A percentile compares a stretch with the other conserved stretches of the same genome.
These are phyloP conservation scores for Platysternon megacephalum DNA, from an alignment of 2,113 vertebrate genomes.

Conservation along the genomic window DNA sequence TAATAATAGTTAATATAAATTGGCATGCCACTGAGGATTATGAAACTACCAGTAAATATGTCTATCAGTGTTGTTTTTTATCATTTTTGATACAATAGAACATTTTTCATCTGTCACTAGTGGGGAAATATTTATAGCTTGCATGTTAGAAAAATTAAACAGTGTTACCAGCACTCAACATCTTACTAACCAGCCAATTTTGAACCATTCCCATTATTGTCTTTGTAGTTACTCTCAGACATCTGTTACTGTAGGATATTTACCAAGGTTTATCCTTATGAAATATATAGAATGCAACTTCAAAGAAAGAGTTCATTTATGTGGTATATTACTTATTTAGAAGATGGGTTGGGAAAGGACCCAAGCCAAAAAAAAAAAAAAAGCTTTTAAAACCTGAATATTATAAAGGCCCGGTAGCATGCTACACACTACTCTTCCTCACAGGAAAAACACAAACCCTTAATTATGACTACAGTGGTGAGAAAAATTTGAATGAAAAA, in stretches of 20 bases:
- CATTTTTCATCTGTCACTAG: neutral
- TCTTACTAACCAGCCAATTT: neutral
- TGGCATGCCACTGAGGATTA: neutral
- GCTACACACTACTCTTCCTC: neutral
- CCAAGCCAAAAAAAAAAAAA: neutral
- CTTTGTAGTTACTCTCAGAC: neutral
- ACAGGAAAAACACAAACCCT: neutral
- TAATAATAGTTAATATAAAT: neutral
- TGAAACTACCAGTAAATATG: neutral
- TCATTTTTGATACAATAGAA: neutral
- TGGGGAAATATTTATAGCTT: neutral
- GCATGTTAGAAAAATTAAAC: neutral
- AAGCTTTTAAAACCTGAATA: neutral
- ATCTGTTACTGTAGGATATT: neutral
- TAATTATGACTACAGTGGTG: neutral
- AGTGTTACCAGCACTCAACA: neutral
- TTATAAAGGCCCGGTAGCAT: neutral
- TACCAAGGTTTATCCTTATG: neutral
- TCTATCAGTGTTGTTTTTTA: neutral
- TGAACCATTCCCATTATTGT: neutral
- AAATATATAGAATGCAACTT: neutral
- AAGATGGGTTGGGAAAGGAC: neutral
- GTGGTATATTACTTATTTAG: neutral
- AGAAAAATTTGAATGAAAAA: neutral
- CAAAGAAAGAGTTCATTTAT: neutral